These are phyloP conservation scores for Epizoanthus illoricatus DNA, from an alignment of 92 coral and sea anemone genomes.

Conservation along the genomic window DNA sequence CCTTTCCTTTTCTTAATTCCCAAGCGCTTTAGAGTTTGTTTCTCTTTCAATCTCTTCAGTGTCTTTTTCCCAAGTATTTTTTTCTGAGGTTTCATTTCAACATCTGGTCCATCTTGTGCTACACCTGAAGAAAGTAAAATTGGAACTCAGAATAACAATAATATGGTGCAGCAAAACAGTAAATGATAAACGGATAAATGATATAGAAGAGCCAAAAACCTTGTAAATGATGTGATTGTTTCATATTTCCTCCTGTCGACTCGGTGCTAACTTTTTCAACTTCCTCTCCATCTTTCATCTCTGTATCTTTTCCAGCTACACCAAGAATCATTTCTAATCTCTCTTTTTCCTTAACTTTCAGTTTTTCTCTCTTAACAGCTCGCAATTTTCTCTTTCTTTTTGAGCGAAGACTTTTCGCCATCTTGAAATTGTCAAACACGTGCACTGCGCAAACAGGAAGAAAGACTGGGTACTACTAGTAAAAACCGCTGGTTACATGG, in stretches of 20 bases:
- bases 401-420: conserved; percentile 98
- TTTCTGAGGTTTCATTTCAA: conserved; percentile 42
- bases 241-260: conserved; percentile 37
- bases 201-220: background rate
- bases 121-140: background rate
- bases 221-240: conserved; percentile 9
- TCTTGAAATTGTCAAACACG: conserved; percentile 55
- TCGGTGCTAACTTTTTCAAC: conserved; percentile 25
- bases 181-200: too few relatives aligned
- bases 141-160: background rate
- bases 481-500: background rate
- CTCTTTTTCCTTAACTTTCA: conserved; percentile 75
- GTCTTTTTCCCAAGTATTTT: conserved; percentile 47
- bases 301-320: conserved; percentile 58
- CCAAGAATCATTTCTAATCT: conserved; percentile 68
- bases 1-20: conserved; percentile 71
- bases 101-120: conserved; percentile 32
- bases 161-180: too few relatives aligned
- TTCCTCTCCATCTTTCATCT: conserved; percentile 48
- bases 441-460: conserved; percentile 26
- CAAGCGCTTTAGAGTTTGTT: conserved; percentile 61
- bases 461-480: conserved; percentile 28
- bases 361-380: conserved; percentile 74
- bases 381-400: conserved; percentile 89
- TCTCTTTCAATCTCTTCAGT: conserved; percentile 31